These are phyloP conservation scores for Coelopa pilipes DNA, from an alignment of 2,888 invertebrate genomes.

Conservation along the genomic window DNA sequence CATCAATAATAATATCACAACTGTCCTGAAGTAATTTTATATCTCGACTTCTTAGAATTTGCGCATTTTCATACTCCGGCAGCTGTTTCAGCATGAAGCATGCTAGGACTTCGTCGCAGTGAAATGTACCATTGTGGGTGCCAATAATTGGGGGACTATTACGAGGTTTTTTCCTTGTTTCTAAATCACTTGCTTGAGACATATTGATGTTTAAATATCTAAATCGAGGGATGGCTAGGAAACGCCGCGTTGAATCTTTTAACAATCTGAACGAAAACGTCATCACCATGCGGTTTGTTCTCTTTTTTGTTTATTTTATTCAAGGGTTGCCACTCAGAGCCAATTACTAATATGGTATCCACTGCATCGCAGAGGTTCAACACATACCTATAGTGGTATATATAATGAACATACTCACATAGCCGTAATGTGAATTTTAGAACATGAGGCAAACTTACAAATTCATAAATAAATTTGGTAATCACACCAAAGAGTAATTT, in stretches of 20 bases:
- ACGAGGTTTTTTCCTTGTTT: conserved; percentile 38
- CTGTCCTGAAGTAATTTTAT: conserved; percentile 71
- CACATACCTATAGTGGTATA: too few relatives aligned
- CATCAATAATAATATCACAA: conserved; percentile 96
- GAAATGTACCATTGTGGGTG: conserved; percentile 62
- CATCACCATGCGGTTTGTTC: too few relatives aligned
- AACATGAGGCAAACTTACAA: too few relatives aligned
- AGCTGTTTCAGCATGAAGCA: conserved; percentile 88
- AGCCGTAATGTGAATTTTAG: too few relatives aligned
- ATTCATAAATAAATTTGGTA: not conserved
- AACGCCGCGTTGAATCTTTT: too few relatives aligned
- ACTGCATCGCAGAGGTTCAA: too few relatives aligned
- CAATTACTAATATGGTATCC: too few relatives aligned
- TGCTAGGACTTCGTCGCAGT: conserved; percentile 73
- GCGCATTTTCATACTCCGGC: conserved; percentile 82
- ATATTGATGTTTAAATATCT: conserved; percentile 24
- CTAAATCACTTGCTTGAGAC: conserved; percentile 20
- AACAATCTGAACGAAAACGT: too few relatives aligned
- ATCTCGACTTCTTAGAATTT: conserved; percentile 79
- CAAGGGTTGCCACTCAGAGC: too few relatives aligned
- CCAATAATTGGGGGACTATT: conserved; percentile 51
- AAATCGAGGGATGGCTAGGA: too few relatives aligned
- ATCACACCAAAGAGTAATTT: conserved; percentile 9
- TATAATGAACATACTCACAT: too few relatives aligned
- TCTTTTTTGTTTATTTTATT: too few relatives aligned